phyloP scores from a whole-genome alignment of 2,888 invertebrate species.

The Drosophila nigritarsus region DNA sequence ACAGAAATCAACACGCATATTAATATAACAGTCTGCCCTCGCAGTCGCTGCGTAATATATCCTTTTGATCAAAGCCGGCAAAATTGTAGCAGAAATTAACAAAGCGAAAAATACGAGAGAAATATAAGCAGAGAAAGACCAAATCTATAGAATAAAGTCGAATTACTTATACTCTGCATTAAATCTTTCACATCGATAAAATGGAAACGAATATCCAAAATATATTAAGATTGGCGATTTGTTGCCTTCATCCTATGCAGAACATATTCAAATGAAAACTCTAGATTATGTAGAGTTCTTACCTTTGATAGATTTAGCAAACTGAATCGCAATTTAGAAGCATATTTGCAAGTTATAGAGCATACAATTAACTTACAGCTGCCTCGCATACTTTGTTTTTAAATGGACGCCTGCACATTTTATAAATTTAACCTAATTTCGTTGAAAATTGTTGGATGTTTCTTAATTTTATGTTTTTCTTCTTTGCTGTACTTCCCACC shows the following conservation, averaged over 20 bases:
- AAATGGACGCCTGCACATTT: slow-evolving; percentile 29
- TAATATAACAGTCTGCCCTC: slow-evolving; percentile 76
- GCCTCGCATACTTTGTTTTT: slow-evolving; percentile 17
- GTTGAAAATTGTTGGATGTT: slow-evolving; percentile 41
- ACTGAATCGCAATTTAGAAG: not conserved
- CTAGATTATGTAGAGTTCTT: not conserved
- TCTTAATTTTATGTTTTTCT: not conserved
- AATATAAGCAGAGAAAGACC: not conserved
- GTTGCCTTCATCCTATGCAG: not conserved
- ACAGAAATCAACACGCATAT: slow-evolving; percentile 83
- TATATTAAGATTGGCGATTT: no score
- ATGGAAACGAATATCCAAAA: no score
- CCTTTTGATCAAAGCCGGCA: slow-evolving; percentile 65
- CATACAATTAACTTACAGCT: slow-evolving; percentile 45
- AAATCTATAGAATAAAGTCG: not conserved
- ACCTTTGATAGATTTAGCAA: not conserved
- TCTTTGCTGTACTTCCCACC: slow-evolving; percentile 1
- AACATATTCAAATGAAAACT: not conserved
- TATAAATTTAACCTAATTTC: slow-evolving; percentile 66
- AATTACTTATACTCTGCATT: slow-evolving; percentile 17
- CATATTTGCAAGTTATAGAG: slow-evolving; percentile 3
- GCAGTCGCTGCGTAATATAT: slow-evolving; percentile 27
- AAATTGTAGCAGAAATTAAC: slow-evolving; percentile 51
- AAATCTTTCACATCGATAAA: no score
- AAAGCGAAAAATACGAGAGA: not conserved